A percentile compares a stretch with the other conserved stretches of the same genome.
These are phyloP conservation scores for Nowickia ferox DNA, from an alignment of 2,888 invertebrate genomes.

Conservation along the genomic window DNA sequence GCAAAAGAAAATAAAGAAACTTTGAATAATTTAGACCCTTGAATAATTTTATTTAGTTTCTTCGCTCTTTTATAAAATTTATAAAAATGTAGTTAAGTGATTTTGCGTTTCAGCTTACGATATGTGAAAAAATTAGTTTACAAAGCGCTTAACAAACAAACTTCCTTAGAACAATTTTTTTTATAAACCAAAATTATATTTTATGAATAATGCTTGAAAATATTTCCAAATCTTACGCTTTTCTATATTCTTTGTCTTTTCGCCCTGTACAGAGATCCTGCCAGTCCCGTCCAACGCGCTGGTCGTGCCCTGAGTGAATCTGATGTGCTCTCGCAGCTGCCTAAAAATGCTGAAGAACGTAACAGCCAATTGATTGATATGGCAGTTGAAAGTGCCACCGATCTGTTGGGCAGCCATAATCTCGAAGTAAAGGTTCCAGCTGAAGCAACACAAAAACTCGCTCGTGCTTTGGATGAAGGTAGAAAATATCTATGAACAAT, in stretches of 20 bases:
- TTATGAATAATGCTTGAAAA: background rate
- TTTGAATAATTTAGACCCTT: no score
- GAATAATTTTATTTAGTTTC: no score
- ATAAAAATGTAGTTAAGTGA: no score
- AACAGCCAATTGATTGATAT: conserved; percentile 85
- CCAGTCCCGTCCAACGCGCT: conserved; percentile 78
- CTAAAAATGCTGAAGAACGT: conserved; percentile 84
- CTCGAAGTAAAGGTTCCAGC: conserved; percentile 89
- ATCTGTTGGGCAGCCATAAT: conserved; percentile 86
- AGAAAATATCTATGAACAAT: conserved; percentile 65
- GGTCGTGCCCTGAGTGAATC: conserved; percentile 83
- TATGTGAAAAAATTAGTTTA: no score
- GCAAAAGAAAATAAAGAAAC: no score
- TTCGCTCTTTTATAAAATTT: no score
- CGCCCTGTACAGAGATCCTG: conserved; percentile 80
- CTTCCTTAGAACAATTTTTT: no score
- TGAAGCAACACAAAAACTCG: conserved; percentile 86
- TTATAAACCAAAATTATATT: background rate
- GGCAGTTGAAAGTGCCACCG: conserved; percentile 85
- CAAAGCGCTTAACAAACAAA: no score
- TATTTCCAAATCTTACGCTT: background rate
- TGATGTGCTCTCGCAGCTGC: conserved; percentile 84
- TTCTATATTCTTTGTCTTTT: background rate
- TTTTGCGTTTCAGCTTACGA: no score
- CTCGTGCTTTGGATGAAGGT: conserved; percentile 91